These are phyloP conservation scores for Megalopta genalis DNA, from an alignment of 1,140 invertebrate genomes.

Conservation along the genomic window DNA sequence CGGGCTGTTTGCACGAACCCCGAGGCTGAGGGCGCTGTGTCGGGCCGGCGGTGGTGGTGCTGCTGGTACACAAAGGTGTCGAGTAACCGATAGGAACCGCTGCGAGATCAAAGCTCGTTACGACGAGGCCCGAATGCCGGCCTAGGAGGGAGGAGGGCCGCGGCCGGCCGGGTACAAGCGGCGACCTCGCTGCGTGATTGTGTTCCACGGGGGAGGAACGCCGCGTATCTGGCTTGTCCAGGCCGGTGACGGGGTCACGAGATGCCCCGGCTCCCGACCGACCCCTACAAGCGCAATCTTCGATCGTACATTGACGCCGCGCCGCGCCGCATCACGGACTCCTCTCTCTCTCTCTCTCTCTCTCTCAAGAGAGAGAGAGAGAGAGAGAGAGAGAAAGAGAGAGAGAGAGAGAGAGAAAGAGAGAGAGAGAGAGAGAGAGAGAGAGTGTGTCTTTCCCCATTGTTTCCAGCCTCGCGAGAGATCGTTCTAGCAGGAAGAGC, in stretches of 20 bases:
- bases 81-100: conserved; percentile 56
- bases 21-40: conserved; percentile 1
- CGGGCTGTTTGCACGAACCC: conserved; percentile 52
- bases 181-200: conserved; percentile 42
- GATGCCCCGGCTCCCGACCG: neutral
- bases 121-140: conserved; percentile 30
- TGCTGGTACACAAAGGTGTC: conserved; percentile 60
- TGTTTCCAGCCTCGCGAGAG: no score
- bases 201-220: conserved; percentile 19
- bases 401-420: no score
- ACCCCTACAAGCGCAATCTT: conserved; percentile 33
- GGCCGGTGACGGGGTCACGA: conserved; percentile 24
- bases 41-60: neutral
- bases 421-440: no score
- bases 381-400: no score
- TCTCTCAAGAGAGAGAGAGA: no score
- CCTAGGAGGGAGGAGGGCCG: conserved; percentile 11
- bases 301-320: conserved; percentile 25
- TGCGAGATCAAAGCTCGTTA: conserved; percentile 66
- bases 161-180: conserved; percentile 19
- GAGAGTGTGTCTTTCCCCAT: no score
- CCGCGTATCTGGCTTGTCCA: conserved; percentile 42
- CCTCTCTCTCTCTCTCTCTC: no score
- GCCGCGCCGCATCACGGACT: neutral
- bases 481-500: no score